These are phyloP conservation scores for Macrophya alboannulata DNA, from an alignment of 2,888 invertebrate genomes.

Conservation along the genomic window DNA sequence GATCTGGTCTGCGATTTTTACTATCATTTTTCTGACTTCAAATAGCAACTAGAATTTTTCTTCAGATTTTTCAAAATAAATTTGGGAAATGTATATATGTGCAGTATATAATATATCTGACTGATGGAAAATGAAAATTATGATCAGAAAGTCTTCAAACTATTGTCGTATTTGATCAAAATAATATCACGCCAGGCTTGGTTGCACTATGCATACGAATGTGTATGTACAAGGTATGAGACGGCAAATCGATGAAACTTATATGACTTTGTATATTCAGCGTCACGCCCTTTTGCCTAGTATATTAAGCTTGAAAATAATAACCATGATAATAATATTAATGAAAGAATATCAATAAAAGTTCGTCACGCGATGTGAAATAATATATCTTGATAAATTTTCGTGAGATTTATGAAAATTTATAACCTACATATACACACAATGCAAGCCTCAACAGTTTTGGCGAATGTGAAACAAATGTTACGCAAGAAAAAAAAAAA, in stretches of 20 bases:
- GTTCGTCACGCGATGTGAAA: not conserved
- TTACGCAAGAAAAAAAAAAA: not conserved
- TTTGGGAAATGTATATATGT: not conserved
- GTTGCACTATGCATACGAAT: not conserved
- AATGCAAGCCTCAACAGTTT: constrained; percentile 17
- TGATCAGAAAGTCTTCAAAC: not conserved
- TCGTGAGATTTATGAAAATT: constrained; percentile 19
- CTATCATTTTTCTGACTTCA: too few species aligned
- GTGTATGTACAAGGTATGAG: not conserved
- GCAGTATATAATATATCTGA: not conserved
- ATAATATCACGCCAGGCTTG: not conserved
- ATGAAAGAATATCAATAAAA: constrained; percentile 9
- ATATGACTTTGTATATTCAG: not conserved
- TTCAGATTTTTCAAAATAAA: too few species aligned
- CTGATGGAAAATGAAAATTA: not conserved
- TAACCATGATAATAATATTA: not conserved
- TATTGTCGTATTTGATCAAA: not conserved
- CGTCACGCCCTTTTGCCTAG: not conserved
- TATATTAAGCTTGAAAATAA: not conserved
- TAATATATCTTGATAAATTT: constrained; percentile 21
- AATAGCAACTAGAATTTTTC: too few species aligned
- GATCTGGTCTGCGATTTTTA: too few species aligned
- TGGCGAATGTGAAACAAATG: constrained; percentile 27
- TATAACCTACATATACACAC: not conserved
- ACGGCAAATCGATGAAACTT: constrained; percentile 10